Evolutionary conservation across 2,888 invertebrate species (phyloP).

Genomic region (Poecilus cupreus): DNA sequence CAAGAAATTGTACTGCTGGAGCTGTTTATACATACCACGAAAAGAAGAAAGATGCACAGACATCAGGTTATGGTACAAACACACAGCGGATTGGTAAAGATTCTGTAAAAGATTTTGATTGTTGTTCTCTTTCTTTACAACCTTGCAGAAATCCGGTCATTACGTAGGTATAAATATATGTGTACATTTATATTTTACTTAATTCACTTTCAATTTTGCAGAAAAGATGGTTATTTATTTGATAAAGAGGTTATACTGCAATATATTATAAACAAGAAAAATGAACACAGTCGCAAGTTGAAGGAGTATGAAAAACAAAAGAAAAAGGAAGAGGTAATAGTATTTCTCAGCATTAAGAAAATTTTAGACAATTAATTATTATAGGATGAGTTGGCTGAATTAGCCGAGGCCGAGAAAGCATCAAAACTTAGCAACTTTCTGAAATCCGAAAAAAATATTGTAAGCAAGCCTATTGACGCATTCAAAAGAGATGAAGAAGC

Average conservation of each 20-base stretch:
- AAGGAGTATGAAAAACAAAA: slow-evolving; percentile 95
- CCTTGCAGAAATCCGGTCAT: slow-evolving; percentile 96
- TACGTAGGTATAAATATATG: slow-evolving; percentile 76
- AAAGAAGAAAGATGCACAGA: slow-evolving; percentile 95
- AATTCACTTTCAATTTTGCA: slow-evolving; percentile 62
- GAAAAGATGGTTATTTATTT: slow-evolving; percentile 92
- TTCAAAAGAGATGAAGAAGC: slow-evolving; percentile 66
- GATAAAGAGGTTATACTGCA: slow-evolving; percentile 98
- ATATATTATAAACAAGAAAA: slow-evolving; percentile 95
- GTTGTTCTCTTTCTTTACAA: slow-evolving; percentile 96
- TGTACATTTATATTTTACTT: slow-evolving; percentile 22
- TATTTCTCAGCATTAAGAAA: neutral
- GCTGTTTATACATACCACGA: slow-evolving; percentile 99
- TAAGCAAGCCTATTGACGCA: slow-evolving; percentile 73
- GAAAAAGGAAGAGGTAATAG: slow-evolving; percentile 80
- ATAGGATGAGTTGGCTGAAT: slow-evolving; percentile 79
- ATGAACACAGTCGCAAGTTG: slow-evolving; percentile 89
- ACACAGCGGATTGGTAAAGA: slow-evolving; percentile 93
- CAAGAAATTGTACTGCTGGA: slow-evolving; percentile 98
- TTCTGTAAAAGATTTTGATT: slow-evolving; percentile 96
- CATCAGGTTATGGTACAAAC: slow-evolving; percentile 95
- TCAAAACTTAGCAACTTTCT: slow-evolving; percentile 86
- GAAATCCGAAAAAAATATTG: slow-evolving; percentile 87
- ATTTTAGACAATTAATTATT: slow-evolving; percentile 19
- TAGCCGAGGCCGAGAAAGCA: slow-evolving; percentile 83